A percentile compares a stretch with the other conserved stretches of the same genome.
phyloP scores from a whole-genome alignment of 2,797 vertebrate species.

The Ficedula albicollis region DNA sequence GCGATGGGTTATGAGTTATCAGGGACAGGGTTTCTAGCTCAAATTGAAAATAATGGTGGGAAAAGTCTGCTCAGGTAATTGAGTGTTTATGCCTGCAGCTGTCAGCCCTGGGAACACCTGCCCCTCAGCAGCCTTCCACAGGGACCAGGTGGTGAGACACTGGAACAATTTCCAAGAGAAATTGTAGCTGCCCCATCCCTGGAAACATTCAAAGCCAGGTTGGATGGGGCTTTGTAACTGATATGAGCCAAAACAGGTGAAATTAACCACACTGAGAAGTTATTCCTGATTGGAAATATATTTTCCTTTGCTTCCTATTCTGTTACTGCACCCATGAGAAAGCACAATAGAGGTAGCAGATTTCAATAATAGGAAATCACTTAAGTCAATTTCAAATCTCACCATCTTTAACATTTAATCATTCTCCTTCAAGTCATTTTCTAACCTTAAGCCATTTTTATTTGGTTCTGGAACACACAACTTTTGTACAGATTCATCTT shows the following conservation, averaged over 20 bases:
- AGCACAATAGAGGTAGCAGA: background rate
- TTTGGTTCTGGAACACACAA: background rate
- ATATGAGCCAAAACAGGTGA: background rate
- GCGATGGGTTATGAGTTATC: constrained; percentile 9
- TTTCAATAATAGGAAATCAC: background rate
- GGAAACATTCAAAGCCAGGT: no score
- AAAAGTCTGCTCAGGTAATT: constrained; percentile 39
- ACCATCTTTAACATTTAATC: background rate
- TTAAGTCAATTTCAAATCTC: background rate
- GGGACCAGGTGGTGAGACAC: background rate
- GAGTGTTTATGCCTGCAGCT: constrained; percentile 48
- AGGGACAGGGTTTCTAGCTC: constrained; percentile 7
- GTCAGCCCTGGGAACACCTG: no score
- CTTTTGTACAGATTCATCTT: background rate
- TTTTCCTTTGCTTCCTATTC: background rate
- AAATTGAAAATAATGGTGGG: constrained; percentile 48
- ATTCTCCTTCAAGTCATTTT: background rate
- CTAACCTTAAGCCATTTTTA: background rate
- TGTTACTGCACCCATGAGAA: background rate
- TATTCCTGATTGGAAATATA: background rate
- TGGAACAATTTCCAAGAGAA: background rate
- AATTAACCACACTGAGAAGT: background rate
- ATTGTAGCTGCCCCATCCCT: background rate
- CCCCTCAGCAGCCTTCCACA: no score
- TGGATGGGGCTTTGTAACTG: background rate